These are phyloP conservation scores for Microplitis manilae DNA, from an alignment of 2,888 invertebrate genomes.

Conservation along the genomic window DNA sequence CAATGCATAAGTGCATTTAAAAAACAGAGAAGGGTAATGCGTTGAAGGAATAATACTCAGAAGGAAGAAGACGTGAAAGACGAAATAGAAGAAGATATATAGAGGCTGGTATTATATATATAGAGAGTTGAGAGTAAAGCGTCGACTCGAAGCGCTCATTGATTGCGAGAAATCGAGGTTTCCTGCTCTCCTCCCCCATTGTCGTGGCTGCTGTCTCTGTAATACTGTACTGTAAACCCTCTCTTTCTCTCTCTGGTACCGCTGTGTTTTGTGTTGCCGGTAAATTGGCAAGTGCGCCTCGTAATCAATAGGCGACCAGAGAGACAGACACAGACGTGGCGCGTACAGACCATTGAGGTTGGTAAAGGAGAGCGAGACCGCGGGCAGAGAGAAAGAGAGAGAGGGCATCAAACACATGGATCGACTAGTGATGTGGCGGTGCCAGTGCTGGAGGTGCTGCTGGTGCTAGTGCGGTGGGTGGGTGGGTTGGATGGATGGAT, in stretches of 20 bases:
- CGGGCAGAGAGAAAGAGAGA: conserved; percentile 6
- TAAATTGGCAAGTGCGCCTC: conserved; percentile 58
- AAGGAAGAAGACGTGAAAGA: conserved; percentile 33
- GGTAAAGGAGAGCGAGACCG: conserved; percentile 8
- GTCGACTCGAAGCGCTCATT: conserved; percentile 54
- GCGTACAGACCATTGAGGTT: neutral
- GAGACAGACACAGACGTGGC: conserved; percentile 21
- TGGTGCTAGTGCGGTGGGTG: neutral
- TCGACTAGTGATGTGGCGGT: neutral
- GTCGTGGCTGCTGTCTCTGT: conserved; percentile 45
- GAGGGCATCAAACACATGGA: neutral
- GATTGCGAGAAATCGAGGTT: conserved; percentile 61
- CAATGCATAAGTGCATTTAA: conserved; percentile 13
- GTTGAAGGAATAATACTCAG: conserved; percentile 12
- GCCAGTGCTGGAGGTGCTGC: neutral
- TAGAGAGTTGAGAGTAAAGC: conserved; percentile 52
- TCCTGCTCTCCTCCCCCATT: conserved; percentile 56
- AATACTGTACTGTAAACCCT: conserved; percentile 36
- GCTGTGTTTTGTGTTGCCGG: conserved; percentile 56
- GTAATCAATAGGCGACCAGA: conserved; percentile 41
- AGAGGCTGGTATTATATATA: conserved; percentile 49
- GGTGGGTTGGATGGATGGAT: too few species aligned
- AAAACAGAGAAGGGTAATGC: conserved; percentile 14
- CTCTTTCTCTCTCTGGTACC: conserved; percentile 27
- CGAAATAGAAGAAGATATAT: conserved; percentile 51